Percentiles rank a stretch among this genome's conserved stretches.
Evolutionary conservation across 1,140 invertebrate species (phyloP).

Genomic region (Hylaeus volcanicus): DNA sequence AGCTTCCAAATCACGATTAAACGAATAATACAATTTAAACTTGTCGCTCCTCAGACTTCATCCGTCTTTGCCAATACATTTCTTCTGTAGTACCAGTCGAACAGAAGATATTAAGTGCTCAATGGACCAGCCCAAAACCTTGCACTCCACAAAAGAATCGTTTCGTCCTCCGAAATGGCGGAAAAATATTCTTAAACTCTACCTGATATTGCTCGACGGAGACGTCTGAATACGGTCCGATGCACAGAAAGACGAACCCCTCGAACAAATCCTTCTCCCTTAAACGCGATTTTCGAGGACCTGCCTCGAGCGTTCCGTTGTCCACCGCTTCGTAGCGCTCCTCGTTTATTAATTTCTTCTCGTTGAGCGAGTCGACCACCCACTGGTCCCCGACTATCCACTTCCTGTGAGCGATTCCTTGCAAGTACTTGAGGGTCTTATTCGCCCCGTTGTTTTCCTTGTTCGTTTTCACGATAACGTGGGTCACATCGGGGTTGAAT

Average conservation of each 20-base stretch:
- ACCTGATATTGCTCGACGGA: constrained; percentile 54
- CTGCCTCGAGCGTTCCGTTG: constrained; percentile 15
- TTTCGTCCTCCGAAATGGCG: no score
- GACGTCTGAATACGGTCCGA: constrained; percentile 55
- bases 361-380: constrained; percentile 84
- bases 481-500: constrained; percentile 55
- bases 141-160: no score
- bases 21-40: no score
- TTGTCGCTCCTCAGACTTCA: no score
- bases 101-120: not conserved
- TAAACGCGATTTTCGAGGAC: constrained; percentile 56
- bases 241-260: constrained; percentile 56
- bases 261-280: constrained; percentile 51
- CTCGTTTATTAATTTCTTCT: constrained; percentile 81
- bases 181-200: not conserved
- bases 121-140: no score
- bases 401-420: constrained; percentile 64
- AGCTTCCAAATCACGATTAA: not conserved
- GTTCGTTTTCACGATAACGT: constrained; percentile 57
- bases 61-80: no score
- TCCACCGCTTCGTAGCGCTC: constrained; percentile 77
- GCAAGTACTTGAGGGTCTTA: constrained; percentile 67
- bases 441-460: constrained; percentile 31
- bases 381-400: constrained; percentile 77
- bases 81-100: not conserved